Evolutionary conservation across 2,888 invertebrate genomes (phyloP).

Genomic region (Drosophila meridionalis): DNA sequence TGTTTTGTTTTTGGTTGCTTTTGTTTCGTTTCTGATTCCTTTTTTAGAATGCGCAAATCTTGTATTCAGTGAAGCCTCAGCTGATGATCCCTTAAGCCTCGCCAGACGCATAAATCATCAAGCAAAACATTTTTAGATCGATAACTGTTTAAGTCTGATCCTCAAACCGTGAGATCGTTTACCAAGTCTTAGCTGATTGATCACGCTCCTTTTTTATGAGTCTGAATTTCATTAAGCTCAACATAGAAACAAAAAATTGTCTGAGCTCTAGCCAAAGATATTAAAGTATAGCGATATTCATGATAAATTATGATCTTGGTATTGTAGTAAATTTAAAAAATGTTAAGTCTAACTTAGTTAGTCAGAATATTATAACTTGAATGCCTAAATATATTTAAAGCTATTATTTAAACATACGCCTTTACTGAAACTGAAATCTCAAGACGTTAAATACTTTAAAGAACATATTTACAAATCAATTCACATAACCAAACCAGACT

Average conservation of each 20-base stretch:
- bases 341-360: neutral
- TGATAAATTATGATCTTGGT: neutral
- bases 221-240: constrained; percentile 1
- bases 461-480: neutral
- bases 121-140: constrained; percentile 52
- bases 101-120: constrained; percentile 80
- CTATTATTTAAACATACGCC: too few species aligned
- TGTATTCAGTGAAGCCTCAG: constrained; percentile 40
- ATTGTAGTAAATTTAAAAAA: neutral
- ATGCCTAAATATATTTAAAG: too few species aligned
- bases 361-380: neutral
- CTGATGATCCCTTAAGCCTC: constrained; percentile 59
- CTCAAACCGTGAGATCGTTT: constrained; percentile 37
- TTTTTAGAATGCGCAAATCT: constrained; percentile 32
- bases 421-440: too few species aligned
- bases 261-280: neutral
- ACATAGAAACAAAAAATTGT: neutral
- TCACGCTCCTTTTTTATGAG: constrained; percentile 35
- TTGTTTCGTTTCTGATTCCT: constrained; percentile 16
- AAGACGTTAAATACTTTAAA: neutral
- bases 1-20: constrained; percentile 4
- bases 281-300: neutral
- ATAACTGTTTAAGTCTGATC: constrained; percentile 64
- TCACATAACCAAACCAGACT: neutral
- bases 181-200: constrained; percentile 27